These are phyloP conservation scores for Meleagris gallopavo DNA, from an alignment of 2,113 vertebrate genomes.

Conservation along the genomic window DNA sequence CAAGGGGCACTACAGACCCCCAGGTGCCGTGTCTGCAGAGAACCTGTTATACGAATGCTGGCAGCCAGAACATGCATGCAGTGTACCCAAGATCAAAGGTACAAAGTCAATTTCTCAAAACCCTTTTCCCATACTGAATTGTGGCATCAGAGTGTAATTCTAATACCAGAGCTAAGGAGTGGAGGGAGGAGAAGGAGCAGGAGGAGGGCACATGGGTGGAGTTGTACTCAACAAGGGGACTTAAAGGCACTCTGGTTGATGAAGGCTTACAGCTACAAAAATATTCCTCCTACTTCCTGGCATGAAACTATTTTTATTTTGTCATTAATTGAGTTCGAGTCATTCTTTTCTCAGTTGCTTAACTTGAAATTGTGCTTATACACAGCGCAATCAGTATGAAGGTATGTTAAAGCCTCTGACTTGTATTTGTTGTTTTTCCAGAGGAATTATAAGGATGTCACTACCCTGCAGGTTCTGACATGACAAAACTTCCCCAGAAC, in stretches of 20 bases:
- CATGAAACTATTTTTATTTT: neutral
- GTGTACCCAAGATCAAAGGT: neutral
- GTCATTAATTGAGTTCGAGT: neutral
- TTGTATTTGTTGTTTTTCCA: neutral
- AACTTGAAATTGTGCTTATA: neutral
- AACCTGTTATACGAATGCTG: neutral
- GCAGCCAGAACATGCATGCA: neutral
- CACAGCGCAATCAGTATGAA: neutral
- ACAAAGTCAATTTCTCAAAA: neutral
- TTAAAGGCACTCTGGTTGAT: neutral
- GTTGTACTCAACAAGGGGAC: neutral
- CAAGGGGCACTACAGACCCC: neutral
- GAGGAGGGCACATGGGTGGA: neutral
- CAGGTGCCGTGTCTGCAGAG: neutral
- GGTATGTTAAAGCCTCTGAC: neutral
- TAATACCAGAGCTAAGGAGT: neutral
- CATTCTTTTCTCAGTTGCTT: neutral
- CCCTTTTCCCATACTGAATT: neutral
- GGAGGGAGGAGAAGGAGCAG: neutral
- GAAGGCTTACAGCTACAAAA: neutral
- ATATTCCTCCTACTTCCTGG: neutral
- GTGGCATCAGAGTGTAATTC: neutral
- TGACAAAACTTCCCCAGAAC: slow-evolving; percentile 21
- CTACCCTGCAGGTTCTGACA: slow-evolving; percentile 28
- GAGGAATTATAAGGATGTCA: neutral